Evolutionary conservation across 2,888 invertebrate genomes (phyloP), one percentile per base, ranked within the genome.

Genomic region (Cephonodes hylas): DNA sequence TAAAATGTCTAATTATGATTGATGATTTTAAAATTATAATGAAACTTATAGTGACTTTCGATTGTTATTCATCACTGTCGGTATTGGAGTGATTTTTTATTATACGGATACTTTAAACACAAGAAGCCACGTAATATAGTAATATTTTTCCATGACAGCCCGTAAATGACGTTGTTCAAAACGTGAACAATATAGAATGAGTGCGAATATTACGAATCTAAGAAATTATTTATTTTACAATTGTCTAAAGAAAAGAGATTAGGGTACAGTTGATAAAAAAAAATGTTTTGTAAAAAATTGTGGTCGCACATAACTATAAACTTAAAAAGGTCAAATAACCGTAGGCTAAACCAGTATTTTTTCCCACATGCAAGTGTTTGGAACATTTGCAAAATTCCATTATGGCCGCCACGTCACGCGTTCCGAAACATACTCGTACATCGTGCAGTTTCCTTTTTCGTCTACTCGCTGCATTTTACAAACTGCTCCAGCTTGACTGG

Each of bases 351-450:
- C 31, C n/a, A 6, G 53, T 53, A 18, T 53, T 31, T 53, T 53
- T 53, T 53, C 59, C 64, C 56, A 44, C 63, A 61, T 67, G 67
- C 65, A 67, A 68, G 60, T 65, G 59, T 62, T 65, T 38, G 48
- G 58, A 61, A 53, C 62, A 61, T 61, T 48, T 48, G 66, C 60
- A 59, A 63, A 57, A 64, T 66, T 66, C 60, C 15, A 59, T 59
- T 71, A 61, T 59, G 27, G 7, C 27, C 25, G 42, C 62, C 27
- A 58, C 61, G 62, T 45, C 38, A 62, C 42, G 57, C 38, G 5
- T 38, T 63, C 48, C 42, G 34, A 62, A 63, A 66, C 61, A 67
- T 71, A n/a, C n/a, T n/a, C n/a, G n/a, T n/a, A 65, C 58, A 59
- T 68, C 60, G 60, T 57, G 42, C 42, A 63, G 25, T 58, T 66